Evolutionary conservation across 2,113 vertebrate genomes (phyloP).

Genomic region (Epinephelus fuscoguttatus): DNA sequence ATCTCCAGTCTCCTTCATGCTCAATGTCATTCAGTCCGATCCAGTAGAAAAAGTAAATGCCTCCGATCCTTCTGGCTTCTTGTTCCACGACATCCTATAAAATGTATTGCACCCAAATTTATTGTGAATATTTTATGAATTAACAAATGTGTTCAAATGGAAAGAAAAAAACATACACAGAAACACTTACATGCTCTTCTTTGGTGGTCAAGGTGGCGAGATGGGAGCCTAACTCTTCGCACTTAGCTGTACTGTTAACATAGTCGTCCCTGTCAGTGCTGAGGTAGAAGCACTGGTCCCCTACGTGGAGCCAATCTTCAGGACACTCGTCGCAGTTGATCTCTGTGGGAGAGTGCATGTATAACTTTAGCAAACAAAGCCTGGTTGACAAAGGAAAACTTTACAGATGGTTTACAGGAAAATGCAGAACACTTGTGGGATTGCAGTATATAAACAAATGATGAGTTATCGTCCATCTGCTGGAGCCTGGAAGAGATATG

Average conservation of each 20-base stretch:
- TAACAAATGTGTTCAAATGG: background rate
- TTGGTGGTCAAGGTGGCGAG: conserved; percentile 46
- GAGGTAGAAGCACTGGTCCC: conserved; percentile 41
- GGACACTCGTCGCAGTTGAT: conserved; percentile 35
- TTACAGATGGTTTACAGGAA: background rate
- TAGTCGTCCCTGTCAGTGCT: background rate
- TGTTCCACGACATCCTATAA: conserved; percentile 27
- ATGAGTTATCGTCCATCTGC: conserved; percentile 2
- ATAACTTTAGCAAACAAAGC: background rate
- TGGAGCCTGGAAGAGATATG: background rate
- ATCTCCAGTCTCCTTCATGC: conserved; percentile 45
- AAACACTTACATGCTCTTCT: conserved; percentile 37
- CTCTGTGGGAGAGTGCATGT: background rate
- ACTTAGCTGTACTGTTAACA: background rate
- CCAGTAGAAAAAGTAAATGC: conserved; percentile 24
- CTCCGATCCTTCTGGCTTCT: conserved; percentile 22
- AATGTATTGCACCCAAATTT: background rate
- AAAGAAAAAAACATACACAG: background rate
- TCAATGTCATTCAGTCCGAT: conserved; percentile 45
- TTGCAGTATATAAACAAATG: background rate
- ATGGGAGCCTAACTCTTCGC: conserved; percentile 8
- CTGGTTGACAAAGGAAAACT: background rate
- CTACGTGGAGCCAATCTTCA: conserved; percentile 16
- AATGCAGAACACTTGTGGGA: background rate
- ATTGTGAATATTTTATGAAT: background rate